Evolutionary conservation across 2,113 vertebrate species (phyloP).

Genomic region (Cardinalis cardinalis): DNA sequence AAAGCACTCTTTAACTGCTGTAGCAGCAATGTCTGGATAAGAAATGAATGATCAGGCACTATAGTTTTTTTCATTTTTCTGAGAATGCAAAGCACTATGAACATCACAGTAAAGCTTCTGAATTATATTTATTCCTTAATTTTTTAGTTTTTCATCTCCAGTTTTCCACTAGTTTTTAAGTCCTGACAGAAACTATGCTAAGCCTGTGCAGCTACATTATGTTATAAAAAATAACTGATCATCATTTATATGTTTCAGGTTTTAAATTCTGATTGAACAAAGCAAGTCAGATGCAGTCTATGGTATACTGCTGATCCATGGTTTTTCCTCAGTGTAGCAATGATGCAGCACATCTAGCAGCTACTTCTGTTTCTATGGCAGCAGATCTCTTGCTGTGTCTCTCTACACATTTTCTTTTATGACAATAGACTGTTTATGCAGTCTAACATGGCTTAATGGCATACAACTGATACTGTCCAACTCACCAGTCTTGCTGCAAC

Average conservation of each 20-base stretch:
- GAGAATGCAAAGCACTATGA: neutral
- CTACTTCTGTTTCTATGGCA: slow-evolving; percentile 54
- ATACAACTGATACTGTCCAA: neutral
- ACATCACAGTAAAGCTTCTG: neutral
- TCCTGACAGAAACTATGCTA: neutral
- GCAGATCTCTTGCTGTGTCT: slow-evolving; percentile 21
- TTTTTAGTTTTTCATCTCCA: neutral
- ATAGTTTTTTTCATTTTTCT: neutral
- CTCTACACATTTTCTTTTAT: slow-evolving; percentile 4
- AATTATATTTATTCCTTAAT: neutral
- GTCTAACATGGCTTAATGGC: neutral
- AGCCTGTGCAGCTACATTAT: neutral
- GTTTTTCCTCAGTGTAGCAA: neutral
- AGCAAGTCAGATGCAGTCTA: neutral
- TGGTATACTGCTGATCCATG: neutral
- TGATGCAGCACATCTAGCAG: neutral
- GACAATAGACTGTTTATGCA: neutral
- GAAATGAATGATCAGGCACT: neutral
- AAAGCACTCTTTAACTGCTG: neutral
- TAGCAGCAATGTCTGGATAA: neutral
- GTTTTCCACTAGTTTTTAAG: neutral
- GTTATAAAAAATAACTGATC: neutral
- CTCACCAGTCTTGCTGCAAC: neutral
- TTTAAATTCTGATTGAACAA: neutral
- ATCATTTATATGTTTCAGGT: neutral